These are phyloP conservation scores for Pelvicachromis taeniatus DNA, from an alignment of 2,113 vertebrate genomes.

Conservation along the genomic window DNA sequence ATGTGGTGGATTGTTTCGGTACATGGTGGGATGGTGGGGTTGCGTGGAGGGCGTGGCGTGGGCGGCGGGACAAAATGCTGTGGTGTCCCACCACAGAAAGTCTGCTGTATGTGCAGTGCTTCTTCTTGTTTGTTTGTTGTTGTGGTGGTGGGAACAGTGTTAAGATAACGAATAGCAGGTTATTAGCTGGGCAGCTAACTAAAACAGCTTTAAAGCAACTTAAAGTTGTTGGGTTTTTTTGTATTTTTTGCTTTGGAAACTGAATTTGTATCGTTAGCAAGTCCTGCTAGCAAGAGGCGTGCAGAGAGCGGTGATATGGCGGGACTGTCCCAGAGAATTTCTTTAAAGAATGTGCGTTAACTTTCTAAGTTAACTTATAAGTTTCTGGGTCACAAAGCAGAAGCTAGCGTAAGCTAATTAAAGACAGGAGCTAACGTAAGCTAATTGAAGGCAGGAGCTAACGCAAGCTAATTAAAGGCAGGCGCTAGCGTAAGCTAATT, in stretches of 20 bases:
- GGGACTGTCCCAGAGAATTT: neutral
- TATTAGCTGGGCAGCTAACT: neutral
- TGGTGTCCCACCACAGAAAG: neutral
- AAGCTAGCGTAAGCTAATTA: neutral
- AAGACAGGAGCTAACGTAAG: neutral
- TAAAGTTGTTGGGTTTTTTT: rapidly evolving
- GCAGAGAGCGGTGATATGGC: neutral
- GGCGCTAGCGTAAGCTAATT: no score
- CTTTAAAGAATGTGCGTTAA: neutral
- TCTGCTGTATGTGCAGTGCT: neutral
- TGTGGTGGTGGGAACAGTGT: neutral
- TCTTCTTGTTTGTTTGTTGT: neutral
- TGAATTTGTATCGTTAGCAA: neutral
- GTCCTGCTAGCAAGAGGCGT: neutral
- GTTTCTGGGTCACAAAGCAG: neutral
- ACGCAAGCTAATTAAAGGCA: no score
- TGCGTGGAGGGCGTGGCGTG: no score
- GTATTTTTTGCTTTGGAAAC: neutral
- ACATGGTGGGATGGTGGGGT: neutral
- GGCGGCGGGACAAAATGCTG: neutral
- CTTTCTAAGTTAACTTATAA: neutral
- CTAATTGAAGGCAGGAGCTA: neutral
- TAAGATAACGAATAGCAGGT: neutral
- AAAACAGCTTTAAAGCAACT: neutral
- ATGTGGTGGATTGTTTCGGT: neutral